Evolutionary conservation across 2,888 invertebrate species (phyloP), one percentile per base, ranked within the genome.

Genomic region (Apomyelois bistriatella): DNA sequence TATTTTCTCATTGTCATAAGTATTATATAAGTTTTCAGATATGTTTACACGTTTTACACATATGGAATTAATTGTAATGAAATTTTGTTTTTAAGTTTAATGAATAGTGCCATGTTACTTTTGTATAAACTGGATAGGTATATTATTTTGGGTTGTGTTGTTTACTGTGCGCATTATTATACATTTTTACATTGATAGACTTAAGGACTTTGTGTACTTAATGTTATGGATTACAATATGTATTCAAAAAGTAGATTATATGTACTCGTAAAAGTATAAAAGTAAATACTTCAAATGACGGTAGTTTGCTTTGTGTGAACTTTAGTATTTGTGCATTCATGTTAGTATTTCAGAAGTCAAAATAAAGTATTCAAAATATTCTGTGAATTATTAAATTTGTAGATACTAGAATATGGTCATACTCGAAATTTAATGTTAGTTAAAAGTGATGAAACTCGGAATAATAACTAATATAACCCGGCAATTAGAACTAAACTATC

Each of bases 91-190:
- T 42, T 17, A 43, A 41, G 35, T 41, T 17, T 47, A 22, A 42
- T 16, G 32, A 58, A 64, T 58, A 63, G 77, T 77, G 76, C 76
- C 76, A 77, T 76, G 65, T 66, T 65, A 64, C 64, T 61, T 60
- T 47, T 68, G 64, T 63, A 60, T 61, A 50, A 37, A 48, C 38
- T 30, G 17, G 15, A 32, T 32, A 30, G 22, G 22, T 30, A 37
- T 50, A 62, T 57, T 62, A 55, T 5, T 32, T 65, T 61, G 66
- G 57, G 59, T 70, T 62, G 60, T 59, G 57, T 57, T 54, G 35
- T 48, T 38, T 48, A 47, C 53, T 55, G 2, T 49, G 41, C 43
- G 54, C n/a, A 30, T 55, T 56, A 60, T 57, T 58, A 58, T 59
- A 58, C 53, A 58, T 60, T 51, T 62, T 59, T 62, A 58, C 48